A percentile compares a stretch with the other conserved stretches of the same genome.
phyloP scores from a whole-genome alignment of 2,113 vertebrate genomes.

The Echinops telfairi region DNA sequence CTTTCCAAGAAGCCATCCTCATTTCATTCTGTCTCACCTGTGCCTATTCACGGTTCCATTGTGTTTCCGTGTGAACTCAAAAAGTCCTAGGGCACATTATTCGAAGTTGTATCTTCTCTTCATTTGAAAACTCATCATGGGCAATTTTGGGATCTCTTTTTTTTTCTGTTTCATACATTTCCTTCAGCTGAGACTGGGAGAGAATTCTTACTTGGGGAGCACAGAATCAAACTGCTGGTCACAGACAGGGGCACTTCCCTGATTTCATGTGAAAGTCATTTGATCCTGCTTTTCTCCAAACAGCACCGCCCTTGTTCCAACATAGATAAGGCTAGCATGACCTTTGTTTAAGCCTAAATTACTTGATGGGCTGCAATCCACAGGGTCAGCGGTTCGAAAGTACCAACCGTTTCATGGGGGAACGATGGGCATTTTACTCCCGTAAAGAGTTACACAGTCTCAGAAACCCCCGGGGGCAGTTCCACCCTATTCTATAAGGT shows the following conservation, averaged over 20 bases:
- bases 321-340: background rate
- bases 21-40: background rate
- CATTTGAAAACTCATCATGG: constrained; percentile 33
- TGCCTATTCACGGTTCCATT: background rate
- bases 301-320: background rate
- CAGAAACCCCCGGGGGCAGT: no score
- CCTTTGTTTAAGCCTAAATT: background rate
- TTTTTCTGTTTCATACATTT: constrained; percentile 11
- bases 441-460: no score
- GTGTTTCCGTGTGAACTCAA: background rate
- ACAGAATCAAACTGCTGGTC: background rate
- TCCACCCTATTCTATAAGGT: no score
- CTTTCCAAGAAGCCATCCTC: background rate
- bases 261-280: background rate
- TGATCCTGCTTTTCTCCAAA: background rate
- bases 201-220: constrained; percentile 32
- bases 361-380: no score
- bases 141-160: background rate
- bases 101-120: background rate
- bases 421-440: no score
- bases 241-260: background rate
- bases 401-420: no score
- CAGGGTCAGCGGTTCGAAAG: no score
- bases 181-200: background rate
- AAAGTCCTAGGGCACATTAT: background rate